A percentile compares a stretch with the other conserved stretches of the same genome.
phyloP scores from a whole-genome alignment of 2,113 vertebrate species.

The Salminus brasiliensis region DNA sequence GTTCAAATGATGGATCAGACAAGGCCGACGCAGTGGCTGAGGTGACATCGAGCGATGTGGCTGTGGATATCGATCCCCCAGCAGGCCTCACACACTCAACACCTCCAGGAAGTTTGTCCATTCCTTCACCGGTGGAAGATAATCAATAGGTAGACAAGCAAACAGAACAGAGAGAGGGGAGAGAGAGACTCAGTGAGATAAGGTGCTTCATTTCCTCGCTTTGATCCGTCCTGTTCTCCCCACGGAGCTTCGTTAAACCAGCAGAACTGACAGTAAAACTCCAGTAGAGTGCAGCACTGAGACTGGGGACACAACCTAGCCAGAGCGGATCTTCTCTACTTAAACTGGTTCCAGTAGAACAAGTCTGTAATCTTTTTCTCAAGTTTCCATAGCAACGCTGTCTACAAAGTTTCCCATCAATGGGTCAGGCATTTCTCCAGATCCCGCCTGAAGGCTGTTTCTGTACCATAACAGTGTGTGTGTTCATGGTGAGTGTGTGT shows the following conservation, averaged over 20 bases:
- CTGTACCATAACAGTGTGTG: too few species aligned
- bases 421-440: too few species aligned
- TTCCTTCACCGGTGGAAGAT: conserved; percentile 10
- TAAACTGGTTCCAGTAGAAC: too few species aligned
- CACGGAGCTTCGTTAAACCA: too few species aligned
- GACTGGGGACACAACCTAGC: neutral
- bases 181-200: neutral
- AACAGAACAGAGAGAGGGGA: neutral
- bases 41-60: neutral
- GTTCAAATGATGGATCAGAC: conserved; percentile 9
- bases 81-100: neutral
- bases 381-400: too few species aligned
- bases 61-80: conserved; percentile 5
- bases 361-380: too few species aligned
- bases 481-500: too few species aligned
- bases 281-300: neutral
- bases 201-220: conserved; percentile 8
- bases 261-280: neutral
- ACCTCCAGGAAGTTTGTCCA: conserved; percentile 20
- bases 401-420: too few species aligned
- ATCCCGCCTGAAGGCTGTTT: too few species aligned
- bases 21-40: neutral
- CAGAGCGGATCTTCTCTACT: too few species aligned
- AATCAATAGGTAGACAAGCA: conserved; percentile 10
- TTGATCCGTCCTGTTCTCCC: neutral